A percentile compares a stretch with the other conserved stretches of the same genome.
These are phyloP conservation scores for Sebastes trivittatus DNA, from an alignment of 2,797 vertebrate genomes.

Conservation along the genomic window DNA sequence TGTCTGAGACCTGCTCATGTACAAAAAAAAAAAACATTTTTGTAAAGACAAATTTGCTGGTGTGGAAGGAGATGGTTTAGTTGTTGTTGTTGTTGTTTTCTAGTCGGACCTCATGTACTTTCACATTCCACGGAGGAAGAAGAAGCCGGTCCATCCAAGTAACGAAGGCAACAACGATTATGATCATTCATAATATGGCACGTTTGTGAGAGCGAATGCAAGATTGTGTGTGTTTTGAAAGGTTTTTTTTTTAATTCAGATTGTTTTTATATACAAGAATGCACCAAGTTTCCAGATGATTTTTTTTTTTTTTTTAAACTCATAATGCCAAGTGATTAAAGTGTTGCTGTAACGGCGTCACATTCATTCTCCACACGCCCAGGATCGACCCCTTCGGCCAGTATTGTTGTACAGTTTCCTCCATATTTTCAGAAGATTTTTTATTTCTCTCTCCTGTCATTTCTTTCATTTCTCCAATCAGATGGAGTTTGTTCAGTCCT, in stretches of 20 bases:
- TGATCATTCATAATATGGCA: conserved; percentile 21
- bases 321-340: conserved; percentile 80
- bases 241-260: conserved; percentile 36
- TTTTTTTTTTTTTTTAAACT: conserved; percentile 54
- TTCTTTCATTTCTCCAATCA: conserved; percentile 39
- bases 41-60: conserved; percentile 30
- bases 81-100: neutral
- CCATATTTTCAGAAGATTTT: conserved; percentile 56
- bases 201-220: conserved; percentile 46
- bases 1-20: conserved; percentile 65
- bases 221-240: conserved; percentile 41
- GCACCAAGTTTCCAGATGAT: conserved; percentile 46
- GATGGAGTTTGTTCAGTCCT: conserved; percentile 23
- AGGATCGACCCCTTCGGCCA: conserved; percentile 64
- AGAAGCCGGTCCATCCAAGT: conserved; percentile 31
- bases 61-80: conserved; percentile 15
- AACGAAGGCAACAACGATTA: conserved; percentile 23
- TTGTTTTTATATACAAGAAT: conserved; percentile 56
- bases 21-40: conserved; percentile 34
- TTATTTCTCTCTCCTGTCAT: conserved; percentile 51
- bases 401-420: conserved; percentile 83
- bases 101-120: conserved; percentile 66
- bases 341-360: conserved; percentile 64
- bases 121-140: conserved; percentile 67
- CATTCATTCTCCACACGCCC: conserved; percentile 25